Evolutionary conservation across 2,888 invertebrate genomes (phyloP), one percentile per base, ranked within the genome.

Genomic region (Drosophila rubida): DNA sequence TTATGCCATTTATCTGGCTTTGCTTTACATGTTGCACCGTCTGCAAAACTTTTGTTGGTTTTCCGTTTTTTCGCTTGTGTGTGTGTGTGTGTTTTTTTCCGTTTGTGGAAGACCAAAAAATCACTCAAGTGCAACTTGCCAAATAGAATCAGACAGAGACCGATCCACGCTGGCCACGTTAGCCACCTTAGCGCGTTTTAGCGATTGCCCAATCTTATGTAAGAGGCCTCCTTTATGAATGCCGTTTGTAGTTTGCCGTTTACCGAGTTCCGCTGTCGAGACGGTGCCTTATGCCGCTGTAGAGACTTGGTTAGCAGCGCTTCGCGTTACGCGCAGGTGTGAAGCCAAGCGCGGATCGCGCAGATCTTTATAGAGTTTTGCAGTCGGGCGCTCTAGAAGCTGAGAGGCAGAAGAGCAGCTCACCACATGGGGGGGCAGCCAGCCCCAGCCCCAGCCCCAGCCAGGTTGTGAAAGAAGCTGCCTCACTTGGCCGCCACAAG

Each of bases 121-220:
- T 90, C 90, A 90, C 90, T 90, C 85, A 90, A 87, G 88, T 89
- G 90, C 88, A 90, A 88, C 88, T 89, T 86, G 89, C 77, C 81
- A 83, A 74, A 87, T 84, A 84, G 83, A 78, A 87, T 87, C 84
- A 70, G 49, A 50, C 51, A 41, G 51, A 53, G 51, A 51, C n/a
- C 13, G 32, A 39, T 13, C 2, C n/a, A 22, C 11, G 37, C 11
- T 19, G n/a, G n/a, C 35, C 50, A 13, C 35, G 35, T 14, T 37
- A 37, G 44, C 42, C 30, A 44, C 54, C 42, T 46, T 35, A 50
- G 50, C 53, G 37, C 57, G 48, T 25, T 19, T 41, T 39, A 66
- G 13, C 30, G 42, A 75, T 80, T 81, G 85, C 81, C 81, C 49
- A 81, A 87, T 69, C 64, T 86, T 86, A 80, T 82, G 80, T 86